Percentiles rank a stretch among this genome's conserved stretches.
These are phyloP conservation scores for Diglossa brunneiventris DNA, from an alignment of 2,113 vertebrate genomes.

Conservation along the genomic window DNA sequence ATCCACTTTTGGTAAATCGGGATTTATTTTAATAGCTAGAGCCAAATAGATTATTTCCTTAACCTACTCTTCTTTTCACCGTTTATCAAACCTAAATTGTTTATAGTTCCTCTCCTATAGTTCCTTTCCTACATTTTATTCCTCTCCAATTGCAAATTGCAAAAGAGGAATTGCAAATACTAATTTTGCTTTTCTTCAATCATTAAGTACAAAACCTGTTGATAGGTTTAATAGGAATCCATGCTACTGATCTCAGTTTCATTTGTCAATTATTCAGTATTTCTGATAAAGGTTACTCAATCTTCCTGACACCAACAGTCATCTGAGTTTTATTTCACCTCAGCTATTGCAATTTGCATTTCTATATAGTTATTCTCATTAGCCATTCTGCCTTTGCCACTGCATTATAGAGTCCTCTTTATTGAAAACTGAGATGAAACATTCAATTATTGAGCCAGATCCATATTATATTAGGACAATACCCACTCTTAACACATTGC, in stretches of 20 bases:
- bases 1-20: neutral
- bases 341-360: constrained; percentile 3
- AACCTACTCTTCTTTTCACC: neutral
- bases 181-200: neutral
- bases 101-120: neutral
- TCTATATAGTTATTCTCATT: neutral
- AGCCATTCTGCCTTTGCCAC: neutral
- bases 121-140: neutral
- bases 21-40: neutral
- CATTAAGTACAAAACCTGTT: neutral
- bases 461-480: neutral
- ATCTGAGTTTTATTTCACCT: neutral
- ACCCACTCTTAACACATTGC: neutral
- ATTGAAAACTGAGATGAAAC: neutral
- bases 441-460: neutral
- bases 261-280: neutral
- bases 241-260: neutral
- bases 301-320: neutral
- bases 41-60: neutral
- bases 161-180: neutral
- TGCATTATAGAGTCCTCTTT: neutral
- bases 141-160: neutral
- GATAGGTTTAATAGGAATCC: neutral
- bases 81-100: neutral
- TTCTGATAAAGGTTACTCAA: neutral